Base-by-base conservation (phyloP, 1,140 invertebrate species). In the Phenacoccus solenopsis region DNA sequence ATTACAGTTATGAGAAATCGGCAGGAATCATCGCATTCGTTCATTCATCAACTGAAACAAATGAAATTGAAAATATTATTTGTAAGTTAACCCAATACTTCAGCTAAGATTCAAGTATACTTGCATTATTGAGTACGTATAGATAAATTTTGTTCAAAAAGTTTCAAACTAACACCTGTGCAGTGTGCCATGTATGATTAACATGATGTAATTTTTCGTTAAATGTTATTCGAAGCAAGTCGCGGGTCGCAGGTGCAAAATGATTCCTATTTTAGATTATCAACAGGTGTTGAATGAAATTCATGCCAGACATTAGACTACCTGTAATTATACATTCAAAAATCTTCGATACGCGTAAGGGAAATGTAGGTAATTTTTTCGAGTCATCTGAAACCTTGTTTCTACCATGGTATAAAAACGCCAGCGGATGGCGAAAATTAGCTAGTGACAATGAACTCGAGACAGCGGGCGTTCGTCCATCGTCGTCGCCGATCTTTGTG, bases 391-490 rank as follows among this genome's bases (percentile, higher is more conserved):
- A 49, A 49, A 49, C 3, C 16, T 49, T 49, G n/a, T n/a, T n/a
- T n/a, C n/a, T n/a, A n/a, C 38, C 38, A 49, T 49, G 13, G 20
- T 16, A 49, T n/a, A n/a, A n/a, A n/a, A n/a, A n/a, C 12, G 38
- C 13, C 20, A 16, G 38, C 38, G 38, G 38, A 49, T 49, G 38
- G 38, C 38, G 38, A 49, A 49, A 49, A 49, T 49, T 49, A n/a
- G 38, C 38, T 49, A 49, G 38, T 49, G 38, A 49, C 38, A 49
- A 49, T 49, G 38, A 49, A 49, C 38, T 49, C 38, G 38, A 49
- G 38, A 49, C 38, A 49, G 38, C 38, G 38, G 38, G 38, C 38
- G 38, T 49, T 49, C 38, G 38, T 9, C 38, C 12, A 49, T 49
- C 38, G 38, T 49, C 38, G 38, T 49, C 38, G 38, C 38, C 38